Evolutionary conservation across 2,797 vertebrate species (phyloP), one percentile per base, ranked within the genome.

Genomic region (Pseudocheirus occidentalis): DNA sequence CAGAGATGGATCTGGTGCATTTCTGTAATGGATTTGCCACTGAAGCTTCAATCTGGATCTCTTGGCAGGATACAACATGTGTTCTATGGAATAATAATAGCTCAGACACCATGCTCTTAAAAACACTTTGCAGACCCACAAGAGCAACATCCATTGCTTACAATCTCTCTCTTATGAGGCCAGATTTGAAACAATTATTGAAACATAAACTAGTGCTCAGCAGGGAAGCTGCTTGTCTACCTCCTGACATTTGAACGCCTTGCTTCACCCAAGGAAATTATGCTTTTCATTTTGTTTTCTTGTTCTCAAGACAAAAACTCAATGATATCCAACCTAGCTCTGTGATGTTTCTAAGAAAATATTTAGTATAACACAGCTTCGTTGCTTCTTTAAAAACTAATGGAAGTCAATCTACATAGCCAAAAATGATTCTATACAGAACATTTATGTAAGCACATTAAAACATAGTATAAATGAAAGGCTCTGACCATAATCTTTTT

Each of bases 311-410:
- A 92, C 0, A 95, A 54, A 81, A 66, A n/a, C 53, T 54, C 90
- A 96, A 54, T 95, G 5, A 55, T 81, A 50, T 91, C 94, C 29
- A 31, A 90, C 34, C 13, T 91, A 91, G 59, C 53, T 93, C 58
- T 62, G 94, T 66, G 46, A 16, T 91, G 90, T 95, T 94, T 96
- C 95, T 92, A 62, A n/a, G 57, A 95, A 96, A 96, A 91, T 53
- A n/a, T 14, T 94, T 94, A 55, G 21, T 57, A 18, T 34, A 54
- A 62, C 58, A 55, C 29, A 55, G 94, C 62, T 89, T 90, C 54
- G 91, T 34, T 58, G 55, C 0, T 34, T 58, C 52, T 90, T 95
- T 90, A 54, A 50, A 87, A 27, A 24, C 40, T 81, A 5, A 9
- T 28, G 73, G 50, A 50, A 87, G 40, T 18, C 73, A 87, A 87